A percentile compares a stretch with the other conserved stretches of the same genome.
Evolutionary conservation across 2,888 invertebrate species (phyloP).

Genomic region (Linyphia triangularis): DNA sequence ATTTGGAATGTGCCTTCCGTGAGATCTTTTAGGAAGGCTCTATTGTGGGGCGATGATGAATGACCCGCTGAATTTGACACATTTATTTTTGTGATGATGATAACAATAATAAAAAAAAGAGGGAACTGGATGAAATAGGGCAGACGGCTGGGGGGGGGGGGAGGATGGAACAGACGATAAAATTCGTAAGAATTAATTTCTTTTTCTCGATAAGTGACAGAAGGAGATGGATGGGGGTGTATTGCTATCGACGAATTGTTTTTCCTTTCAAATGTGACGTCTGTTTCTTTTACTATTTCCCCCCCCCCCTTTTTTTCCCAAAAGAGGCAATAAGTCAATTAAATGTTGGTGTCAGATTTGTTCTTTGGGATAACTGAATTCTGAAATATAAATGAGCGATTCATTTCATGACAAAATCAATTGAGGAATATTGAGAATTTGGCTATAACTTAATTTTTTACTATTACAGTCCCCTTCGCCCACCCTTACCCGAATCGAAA

Average conservation of each 20-base stretch:
- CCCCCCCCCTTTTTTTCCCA: background rate
- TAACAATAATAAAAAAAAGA: background rate
- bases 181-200: background rate
- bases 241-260: background rate
- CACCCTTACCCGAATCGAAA: too few species aligned
- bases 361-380: too few species aligned
- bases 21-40: background rate
- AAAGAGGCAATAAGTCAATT: background rate
- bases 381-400: too few species aligned
- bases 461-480: too few species aligned
- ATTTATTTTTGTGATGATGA: slow-evolving; percentile 3
- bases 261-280: background rate
- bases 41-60: background rate
- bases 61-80: background rate
- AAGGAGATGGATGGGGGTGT: background rate
- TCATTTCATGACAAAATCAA: too few species aligned
- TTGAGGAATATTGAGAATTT: too few species aligned
- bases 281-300: background rate
- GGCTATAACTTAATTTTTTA: too few species aligned
- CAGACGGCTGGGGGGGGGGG: background rate
- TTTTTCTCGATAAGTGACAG: background rate
- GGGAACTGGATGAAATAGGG: too few species aligned
- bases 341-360: background rate
- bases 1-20: background rate
- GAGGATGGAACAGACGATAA: background rate